Base-by-base conservation (phyloP, 2,113 vertebrate species). In the Carassius gibelio region DNA sequence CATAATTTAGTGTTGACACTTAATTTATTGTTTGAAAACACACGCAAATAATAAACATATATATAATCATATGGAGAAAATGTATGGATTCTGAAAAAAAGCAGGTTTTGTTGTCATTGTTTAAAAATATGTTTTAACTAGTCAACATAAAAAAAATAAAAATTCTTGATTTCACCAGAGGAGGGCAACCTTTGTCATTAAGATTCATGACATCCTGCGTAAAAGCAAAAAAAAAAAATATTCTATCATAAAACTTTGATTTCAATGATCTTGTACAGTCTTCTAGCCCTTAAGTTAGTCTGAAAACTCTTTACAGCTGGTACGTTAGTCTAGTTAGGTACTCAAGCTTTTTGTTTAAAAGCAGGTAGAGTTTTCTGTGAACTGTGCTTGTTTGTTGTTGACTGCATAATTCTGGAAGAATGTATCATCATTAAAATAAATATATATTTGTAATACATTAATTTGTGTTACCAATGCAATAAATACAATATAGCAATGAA, bases 131-230 rank as follows among this genome's bases (percentile, higher is more conserved):
- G 17, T 34, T 3, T 34, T 1, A 17, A 34, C 2, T 17, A 14
- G 14, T 68, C 8, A 34, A 68, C 6, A 8, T 64, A 68, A 2
- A 3, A 23, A 3, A 30, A 57, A 48, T 57, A 62, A 79, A 71
- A 55, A 84, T 82, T 3, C 66, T 30, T 72, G 0, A 62, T 71
- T 23, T 1, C 59, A 50, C 89, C 94, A 93, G 89, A 82, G 92
- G 92, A 89, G 88, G 90, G 91, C 84, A 23, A 45, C 15, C 17
- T 85, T 52, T 69, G 30, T 71, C 64, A 26, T 1, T 48, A 2
- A 48, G 45, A 26, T 42, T 7, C 6, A 23, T 79, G 55, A 1
- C 52, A 23, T 62, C 0, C 7, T n/a, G 75, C 3, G 19, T 78
- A 19, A 61, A 79, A n/a, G n/a, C n/a, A n/a, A n/a, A 11, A 26